These are phyloP conservation scores for Cladopsammia gracilis DNA, from an alignment of 64 coral and sea anemone genomes.

Conservation along the genomic window DNA sequence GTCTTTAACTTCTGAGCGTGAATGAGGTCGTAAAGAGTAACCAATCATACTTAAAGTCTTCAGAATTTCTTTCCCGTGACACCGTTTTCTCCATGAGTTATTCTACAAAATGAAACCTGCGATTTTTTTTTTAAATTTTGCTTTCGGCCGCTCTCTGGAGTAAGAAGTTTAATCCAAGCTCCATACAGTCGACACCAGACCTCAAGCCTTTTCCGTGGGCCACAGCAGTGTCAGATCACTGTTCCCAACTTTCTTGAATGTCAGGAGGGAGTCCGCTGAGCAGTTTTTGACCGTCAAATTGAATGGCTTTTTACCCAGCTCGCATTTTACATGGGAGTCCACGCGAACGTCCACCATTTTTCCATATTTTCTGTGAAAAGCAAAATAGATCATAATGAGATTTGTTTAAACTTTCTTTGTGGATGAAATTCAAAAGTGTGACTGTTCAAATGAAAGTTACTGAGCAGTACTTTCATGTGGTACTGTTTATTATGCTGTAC, in stretches of 20 bases:
- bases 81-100: neutral
- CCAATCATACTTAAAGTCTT: neutral
- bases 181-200: no score
- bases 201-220: conserved; percentile 20
- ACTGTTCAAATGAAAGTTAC: no score
- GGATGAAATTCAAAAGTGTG: no score
- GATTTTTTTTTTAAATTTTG: neutral
- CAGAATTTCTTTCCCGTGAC: neutral
- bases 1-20: no score
- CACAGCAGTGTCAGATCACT: conserved; percentile 46
- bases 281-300: conserved; percentile 41
- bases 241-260: conserved; percentile 59
- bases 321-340: conserved; percentile 9
- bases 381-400: neutral
- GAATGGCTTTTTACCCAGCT: conserved; percentile 46
- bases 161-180: neutral
- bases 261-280: neutral
- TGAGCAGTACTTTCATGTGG: no score
- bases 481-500: no score
- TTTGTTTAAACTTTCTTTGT: neutral
- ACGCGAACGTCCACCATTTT: conserved; percentile 33
- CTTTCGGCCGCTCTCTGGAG: neutral
- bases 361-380: conserved; percentile 15
- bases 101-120: conserved; percentile 4
- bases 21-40: no score